These are phyloP conservation scores for Ellobius talpinus DNA, from an alignment of 2,113 vertebrate genomes.

Conservation along the genomic window DNA sequence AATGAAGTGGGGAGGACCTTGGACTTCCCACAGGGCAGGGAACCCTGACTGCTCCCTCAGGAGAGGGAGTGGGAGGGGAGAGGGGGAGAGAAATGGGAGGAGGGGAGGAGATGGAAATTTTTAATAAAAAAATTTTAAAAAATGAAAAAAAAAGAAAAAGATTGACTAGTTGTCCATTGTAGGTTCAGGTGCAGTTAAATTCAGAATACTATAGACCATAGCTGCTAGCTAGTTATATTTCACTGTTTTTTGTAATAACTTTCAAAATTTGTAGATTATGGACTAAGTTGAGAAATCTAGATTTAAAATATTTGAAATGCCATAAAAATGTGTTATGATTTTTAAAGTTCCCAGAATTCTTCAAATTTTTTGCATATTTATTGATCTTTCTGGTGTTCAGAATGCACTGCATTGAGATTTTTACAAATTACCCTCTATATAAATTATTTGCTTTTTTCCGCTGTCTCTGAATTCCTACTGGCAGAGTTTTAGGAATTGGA, in stretches of 20 bases:
- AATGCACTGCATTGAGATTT: not conserved
- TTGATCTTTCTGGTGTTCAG: not conserved
- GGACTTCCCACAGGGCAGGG: no score
- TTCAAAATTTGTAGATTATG: not conserved
- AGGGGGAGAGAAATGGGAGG: no score
- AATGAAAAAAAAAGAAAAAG: no score
- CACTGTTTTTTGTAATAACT: not conserved
- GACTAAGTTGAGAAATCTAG: not conserved
- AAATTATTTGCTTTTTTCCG: not conserved
- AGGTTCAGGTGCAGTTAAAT: not conserved
- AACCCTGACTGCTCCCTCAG: no score
- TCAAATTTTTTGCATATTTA: not conserved
- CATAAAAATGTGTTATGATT: not conserved
- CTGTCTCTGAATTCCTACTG: not conserved
- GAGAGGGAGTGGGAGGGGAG: no score
- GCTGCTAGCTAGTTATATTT: not conserved
- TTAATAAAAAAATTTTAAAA: no score
- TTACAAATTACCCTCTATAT: not conserved
- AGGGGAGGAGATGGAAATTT: no score
- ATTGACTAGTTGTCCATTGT: not conserved
- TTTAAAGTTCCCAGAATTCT: not conserved
- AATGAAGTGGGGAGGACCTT: no score
- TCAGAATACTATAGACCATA: not conserved
- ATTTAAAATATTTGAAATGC: not conserved
- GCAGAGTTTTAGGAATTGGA: not conserved